These are phyloP conservation scores for Phallusia fumigata DNA, from an alignment of 23 tunicate genomes.

Conservation along the genomic window DNA sequence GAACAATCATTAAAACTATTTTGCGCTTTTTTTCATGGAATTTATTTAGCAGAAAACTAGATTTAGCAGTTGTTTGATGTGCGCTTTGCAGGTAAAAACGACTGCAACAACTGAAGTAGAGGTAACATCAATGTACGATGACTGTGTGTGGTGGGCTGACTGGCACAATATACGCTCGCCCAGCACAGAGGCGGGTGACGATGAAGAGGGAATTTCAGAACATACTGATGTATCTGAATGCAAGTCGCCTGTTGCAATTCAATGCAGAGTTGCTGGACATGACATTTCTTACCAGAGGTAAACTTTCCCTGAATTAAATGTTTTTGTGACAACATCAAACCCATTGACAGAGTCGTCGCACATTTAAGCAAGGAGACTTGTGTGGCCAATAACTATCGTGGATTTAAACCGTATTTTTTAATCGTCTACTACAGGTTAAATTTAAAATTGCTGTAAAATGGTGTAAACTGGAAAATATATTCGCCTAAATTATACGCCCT, in stretches of 20 bases:
- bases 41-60: too few species aligned
- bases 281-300: conserved; percentile 13
- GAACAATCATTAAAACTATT: too few species aligned
- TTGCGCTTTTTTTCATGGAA: too few species aligned
- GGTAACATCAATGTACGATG: conserved; percentile 25
- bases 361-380: too few species aligned
- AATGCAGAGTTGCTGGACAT: conserved; percentile 15
- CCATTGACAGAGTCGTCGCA: too few species aligned
- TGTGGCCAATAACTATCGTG: too few species aligned
- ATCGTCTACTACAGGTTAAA: too few species aligned
- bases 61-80: too few species aligned
- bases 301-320: background rate
- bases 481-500: background rate
- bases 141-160: conserved; percentile 31
- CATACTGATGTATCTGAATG: conserved; percentile 9
- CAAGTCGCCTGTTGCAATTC: conserved; percentile 26
- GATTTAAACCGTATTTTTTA: too few species aligned
- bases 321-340: too few species aligned
- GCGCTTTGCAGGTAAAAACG: background rate
- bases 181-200: conserved; percentile 22
- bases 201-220: conserved; percentile 20
- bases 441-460: background rate
- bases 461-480: background rate
- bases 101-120: background rate
- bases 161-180: conserved; percentile 14